Conservation (phyloP, 2,113 vertebrate genomes). For the Leptosomus discolor region DNA sequence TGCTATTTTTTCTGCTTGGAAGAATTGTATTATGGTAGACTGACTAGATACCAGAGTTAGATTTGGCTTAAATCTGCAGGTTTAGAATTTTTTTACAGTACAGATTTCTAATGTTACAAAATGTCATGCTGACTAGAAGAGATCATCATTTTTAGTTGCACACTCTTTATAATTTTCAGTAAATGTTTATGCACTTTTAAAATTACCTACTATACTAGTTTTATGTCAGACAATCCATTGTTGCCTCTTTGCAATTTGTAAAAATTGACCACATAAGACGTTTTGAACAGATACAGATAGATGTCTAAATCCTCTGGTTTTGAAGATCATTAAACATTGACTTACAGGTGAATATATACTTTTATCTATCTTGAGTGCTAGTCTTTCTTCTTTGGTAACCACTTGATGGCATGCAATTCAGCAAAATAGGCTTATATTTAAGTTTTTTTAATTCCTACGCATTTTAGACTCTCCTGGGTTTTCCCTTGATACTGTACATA, state of each 20-base stretch:
- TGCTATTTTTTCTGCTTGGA: not conserved
- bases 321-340: not conserved
- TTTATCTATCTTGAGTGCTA: not conserved
- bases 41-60: not conserved
- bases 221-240: not conserved
- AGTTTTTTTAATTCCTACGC: not conserved
- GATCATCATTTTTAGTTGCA: not conserved
- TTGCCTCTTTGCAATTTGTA: not conserved
- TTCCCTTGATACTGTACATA: not conserved
- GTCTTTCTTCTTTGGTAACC: not conserved
- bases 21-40: not conserved
- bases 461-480: not conserved
- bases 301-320: not conserved
- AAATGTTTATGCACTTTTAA: not conserved
- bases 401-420: not conserved
- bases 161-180: not conserved
- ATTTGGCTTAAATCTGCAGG: not conserved
- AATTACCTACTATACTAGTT: not conserved
- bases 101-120: not conserved
- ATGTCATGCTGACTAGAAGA: not conserved
- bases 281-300: not conserved
- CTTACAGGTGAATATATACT: not conserved
- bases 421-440: not conserved
- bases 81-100: not conserved
- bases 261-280: not conserved